Conservation (phyloP, 2,888 invertebrate species). For the Synanthedon andrenaeformis region DNA sequence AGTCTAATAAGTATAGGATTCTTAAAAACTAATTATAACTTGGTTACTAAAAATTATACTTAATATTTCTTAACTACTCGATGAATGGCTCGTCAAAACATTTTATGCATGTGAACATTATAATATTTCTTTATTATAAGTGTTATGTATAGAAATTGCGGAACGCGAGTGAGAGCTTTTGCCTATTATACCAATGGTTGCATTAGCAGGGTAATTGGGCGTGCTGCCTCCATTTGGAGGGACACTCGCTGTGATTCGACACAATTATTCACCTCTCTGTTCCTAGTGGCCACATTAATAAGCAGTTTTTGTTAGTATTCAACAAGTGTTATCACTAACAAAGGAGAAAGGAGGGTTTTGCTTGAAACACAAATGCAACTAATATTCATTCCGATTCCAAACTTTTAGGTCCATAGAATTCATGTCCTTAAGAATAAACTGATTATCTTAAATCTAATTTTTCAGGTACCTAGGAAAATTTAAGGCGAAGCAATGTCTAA, state of each 20-base stretch:
- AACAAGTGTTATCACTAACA: conserved; percentile 10
- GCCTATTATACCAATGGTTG: conserved; percentile 35
- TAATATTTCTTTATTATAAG: not conserved
- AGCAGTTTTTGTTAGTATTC: conserved; percentile 11
- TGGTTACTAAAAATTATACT: no score
- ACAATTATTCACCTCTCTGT: conserved; percentile 13
- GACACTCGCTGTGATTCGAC: conserved; percentile 20
- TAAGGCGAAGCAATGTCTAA: no score
- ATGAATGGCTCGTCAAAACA: no score
- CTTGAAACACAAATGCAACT: not conserved
- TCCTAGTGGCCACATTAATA: conserved; percentile 6
- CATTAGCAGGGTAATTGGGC: conserved; percentile 32
- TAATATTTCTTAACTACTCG: no score
- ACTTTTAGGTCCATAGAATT: no score
- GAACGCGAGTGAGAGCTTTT: conserved; percentile 24
- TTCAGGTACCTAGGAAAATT: no score
- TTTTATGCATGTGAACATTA: not conserved
- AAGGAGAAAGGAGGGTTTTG: conserved; percentile 3
- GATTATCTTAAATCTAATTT: no score
- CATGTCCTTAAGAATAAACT: no score
- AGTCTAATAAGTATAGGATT: no score
- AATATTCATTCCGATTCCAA: no score
- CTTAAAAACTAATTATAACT: no score
- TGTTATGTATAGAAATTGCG: conserved; percentile 20
- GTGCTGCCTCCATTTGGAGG: conserved; percentile 21